Evolutionary conservation across 2,113 vertebrate species (phyloP), one percentile per base, ranked within the genome.

Genomic region (Paramormyrops kingsleyae): DNA sequence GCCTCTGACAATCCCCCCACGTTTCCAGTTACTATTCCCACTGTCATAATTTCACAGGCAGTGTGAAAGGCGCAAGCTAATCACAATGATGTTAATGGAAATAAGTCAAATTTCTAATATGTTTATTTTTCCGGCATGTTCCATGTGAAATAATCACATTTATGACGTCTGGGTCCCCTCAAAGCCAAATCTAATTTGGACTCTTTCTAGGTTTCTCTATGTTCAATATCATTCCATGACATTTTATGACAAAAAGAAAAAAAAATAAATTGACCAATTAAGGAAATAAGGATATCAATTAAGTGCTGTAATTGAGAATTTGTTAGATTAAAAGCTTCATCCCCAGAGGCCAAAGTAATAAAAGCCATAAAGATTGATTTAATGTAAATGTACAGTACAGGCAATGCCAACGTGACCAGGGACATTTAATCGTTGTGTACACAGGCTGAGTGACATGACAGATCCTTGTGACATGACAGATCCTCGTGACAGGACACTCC

Each of bases 231-330:
- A 92, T 91, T 44, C 8, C 35, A 10, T 44, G 46, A 47, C 83
- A 31, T 62, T 90, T 66, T 46, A 17, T 44, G 56, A 70, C 74
- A 80, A 84, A 47, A 24, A 15, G 83, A 12, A 83, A 89, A 8
- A 83, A 91, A 50, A 83, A 62, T 91, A 94, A 91, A 92, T 92
- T 89, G 88, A 89, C 91, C 94, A 95, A 95, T 96, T 96, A 96
- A 92, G 94, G 91, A 95, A 96, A 95, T 95, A 94, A 92, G 94
- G 93, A 95, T 95, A 95, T 96, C 95, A 96, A 95, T 96, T 96
- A 96, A 93, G 94, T 91, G 92, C 87, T 56, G 46, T 95, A 95
- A 95, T 96, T 95, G 94, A 95, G 94, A 95, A 95, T 94, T 93
- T 92, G 93, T 92, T 91, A 91, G 93, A 94, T 93, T 95, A 93